Evolutionary conservation across 2,888 invertebrate genomes (phyloP), one percentile per base, ranked within the genome.

Genomic region (Elaeidobius kamerunicus): DNA sequence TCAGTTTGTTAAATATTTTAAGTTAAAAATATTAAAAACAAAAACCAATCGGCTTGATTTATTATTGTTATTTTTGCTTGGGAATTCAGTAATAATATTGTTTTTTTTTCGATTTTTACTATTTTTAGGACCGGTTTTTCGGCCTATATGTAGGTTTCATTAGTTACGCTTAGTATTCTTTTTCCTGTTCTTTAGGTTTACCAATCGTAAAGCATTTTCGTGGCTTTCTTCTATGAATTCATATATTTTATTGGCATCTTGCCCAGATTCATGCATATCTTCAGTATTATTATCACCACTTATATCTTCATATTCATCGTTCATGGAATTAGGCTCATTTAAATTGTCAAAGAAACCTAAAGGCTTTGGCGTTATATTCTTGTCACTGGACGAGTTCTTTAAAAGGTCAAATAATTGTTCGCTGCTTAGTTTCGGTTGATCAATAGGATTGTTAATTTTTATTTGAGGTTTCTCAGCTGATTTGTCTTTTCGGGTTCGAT

Each of bases 341-440:
- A 63, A 48, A 46, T 55, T 60, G 19, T 59, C 56, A 19, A 59
- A 30, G 19, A 62, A 62, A 15, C 18, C 32, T 18, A 34, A 12
- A 50, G 61, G 61, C 28, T 55, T 57, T 6, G 61, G 59, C 52
- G 63, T 63, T 28, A 57, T 47, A 19, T 42, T 32, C 46, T 60
- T 58, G n/a, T 65, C 65, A 39, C 43, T 53, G 4, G 63, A 54
- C 5, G 65, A 63, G 2, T 63, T 57, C 57, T 68, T 68, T 11
- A 68, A 52, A 39, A 68, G 48, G 55, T 67, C 67, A 51, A 68
- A 68, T 43, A 67, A 43, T 60, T 67, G 63, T 38, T 68, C 67
- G 34, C 61, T 64, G 46, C 60, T 65, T 30, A 67, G 28, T 58
- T 66, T 52, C 14, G 43, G 48, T 17, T 56, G 53, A 23, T 44